Conservation (phyloP, 2,888 invertebrate species). For the Xestia xanthographa region DNA sequence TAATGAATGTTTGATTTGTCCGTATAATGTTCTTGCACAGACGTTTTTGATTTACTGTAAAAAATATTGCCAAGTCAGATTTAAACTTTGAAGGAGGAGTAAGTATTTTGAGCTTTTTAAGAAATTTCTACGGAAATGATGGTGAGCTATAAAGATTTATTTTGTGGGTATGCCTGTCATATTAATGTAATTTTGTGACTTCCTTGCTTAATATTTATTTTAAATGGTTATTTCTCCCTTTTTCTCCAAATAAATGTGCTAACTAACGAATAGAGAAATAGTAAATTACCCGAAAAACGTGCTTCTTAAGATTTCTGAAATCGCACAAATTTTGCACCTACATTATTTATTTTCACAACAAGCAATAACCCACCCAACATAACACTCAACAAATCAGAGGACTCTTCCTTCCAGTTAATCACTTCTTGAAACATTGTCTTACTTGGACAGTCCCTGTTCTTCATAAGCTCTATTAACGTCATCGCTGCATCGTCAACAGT, state of each 20-base stretch:
- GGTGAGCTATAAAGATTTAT: too few relatives aligned
- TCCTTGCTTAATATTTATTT: neutral
- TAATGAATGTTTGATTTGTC: neutral
- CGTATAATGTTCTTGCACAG: neutral
- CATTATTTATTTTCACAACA: too few relatives aligned
- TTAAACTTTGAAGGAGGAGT: neutral
- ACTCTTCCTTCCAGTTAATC: neutral
- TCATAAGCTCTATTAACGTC: neutral
- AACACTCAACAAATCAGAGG: neutral
- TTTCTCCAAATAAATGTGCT: neutral
- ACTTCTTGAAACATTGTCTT: neutral
- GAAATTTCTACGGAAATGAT: neutral
- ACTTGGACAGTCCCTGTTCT: neutral
- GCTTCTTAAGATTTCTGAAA: neutral
- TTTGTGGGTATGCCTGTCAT: neutral
- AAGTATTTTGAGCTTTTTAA: neutral
- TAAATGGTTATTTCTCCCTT: neutral
- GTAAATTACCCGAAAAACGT: neutral
- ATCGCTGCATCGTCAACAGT: neutral
- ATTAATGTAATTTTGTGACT: neutral
- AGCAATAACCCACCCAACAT: too few relatives aligned
- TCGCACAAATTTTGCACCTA: neutral
- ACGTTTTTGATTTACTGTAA: neutral
- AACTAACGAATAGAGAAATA: neutral
- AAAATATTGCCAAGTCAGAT: neutral